A percentile compares a stretch with the other conserved stretches of the same genome.
Evolutionary conservation across 2,113 vertebrate species (phyloP).

Genomic region (Erythrolamprus reginae): DNA sequence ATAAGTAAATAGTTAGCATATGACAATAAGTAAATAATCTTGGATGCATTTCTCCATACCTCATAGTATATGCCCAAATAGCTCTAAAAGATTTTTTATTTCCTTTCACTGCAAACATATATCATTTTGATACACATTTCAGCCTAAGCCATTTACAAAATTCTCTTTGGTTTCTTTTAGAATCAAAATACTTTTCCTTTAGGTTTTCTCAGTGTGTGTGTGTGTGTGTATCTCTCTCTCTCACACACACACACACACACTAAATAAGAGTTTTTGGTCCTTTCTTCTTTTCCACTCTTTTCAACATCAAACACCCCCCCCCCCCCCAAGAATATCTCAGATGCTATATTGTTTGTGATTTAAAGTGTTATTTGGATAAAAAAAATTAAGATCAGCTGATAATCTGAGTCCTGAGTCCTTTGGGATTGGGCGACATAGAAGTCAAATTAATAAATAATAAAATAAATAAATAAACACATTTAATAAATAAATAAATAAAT

Average conservation of each 20-base stretch:
- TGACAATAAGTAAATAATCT: neutral
- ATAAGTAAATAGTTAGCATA: neutral
- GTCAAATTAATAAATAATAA: too few relatives aligned
- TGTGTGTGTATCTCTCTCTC: too few relatives aligned
- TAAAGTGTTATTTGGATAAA: neutral
- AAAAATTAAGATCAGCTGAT: neutral
- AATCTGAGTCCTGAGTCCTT: too few relatives aligned
- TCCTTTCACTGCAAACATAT: neutral
- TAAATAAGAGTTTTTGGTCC: neutral
- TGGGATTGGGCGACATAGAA: too few relatives aligned
- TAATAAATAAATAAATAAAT: too few relatives aligned
- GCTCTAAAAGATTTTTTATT: neutral
- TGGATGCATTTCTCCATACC: neutral
- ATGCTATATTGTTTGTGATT: neutral
- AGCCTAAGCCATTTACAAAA: neutral
- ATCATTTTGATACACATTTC: constrained; percentile 4
- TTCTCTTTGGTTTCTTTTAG: neutral
- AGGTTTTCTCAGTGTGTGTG: neutral
- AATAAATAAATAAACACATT: too few relatives aligned
- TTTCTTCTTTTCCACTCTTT: neutral
- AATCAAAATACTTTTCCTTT: neutral
- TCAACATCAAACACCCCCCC: too few relatives aligned
- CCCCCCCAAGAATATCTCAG: neutral
- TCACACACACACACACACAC: too few relatives aligned
- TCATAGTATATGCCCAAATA: neutral